Conservation (phyloP, 2,113 vertebrate genomes). For the Cichladusa arquata region DNA sequence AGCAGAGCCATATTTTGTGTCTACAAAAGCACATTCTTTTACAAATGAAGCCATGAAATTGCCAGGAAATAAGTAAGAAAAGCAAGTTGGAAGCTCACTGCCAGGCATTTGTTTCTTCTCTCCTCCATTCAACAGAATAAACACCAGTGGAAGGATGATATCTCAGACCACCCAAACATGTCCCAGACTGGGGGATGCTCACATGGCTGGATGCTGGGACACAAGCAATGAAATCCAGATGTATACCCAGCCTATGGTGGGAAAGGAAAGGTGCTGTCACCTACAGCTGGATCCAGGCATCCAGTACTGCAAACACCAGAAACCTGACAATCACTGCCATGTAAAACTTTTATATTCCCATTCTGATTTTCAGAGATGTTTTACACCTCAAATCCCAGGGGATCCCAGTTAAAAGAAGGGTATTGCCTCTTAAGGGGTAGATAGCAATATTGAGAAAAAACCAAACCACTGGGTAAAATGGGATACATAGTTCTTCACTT, state of each 20-base stretch:
- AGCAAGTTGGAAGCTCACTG: not conserved
- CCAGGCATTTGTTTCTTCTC: not conserved
- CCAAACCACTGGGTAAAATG: not conserved
- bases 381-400: not conserved
- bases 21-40: not conserved
- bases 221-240: not conserved
- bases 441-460: not conserved
- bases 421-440: not conserved
- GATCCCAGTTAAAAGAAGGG: not conserved
- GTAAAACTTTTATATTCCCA: not conserved
- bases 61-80: not conserved
- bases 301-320: not conserved
- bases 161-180: not conserved
- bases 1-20: not conserved
- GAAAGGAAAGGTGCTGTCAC: not conserved
- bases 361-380: not conserved
- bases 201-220: not conserved
- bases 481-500: not conserved
- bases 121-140: not conserved
- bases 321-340: not conserved
- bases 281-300: not conserved
- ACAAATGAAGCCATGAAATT: not conserved
- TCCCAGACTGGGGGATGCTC: not conserved
- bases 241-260: not conserved
- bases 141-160: fast-evolving